Conservation (phyloP, 2,797 vertebrate species). For the Brotula barbata region DNA sequence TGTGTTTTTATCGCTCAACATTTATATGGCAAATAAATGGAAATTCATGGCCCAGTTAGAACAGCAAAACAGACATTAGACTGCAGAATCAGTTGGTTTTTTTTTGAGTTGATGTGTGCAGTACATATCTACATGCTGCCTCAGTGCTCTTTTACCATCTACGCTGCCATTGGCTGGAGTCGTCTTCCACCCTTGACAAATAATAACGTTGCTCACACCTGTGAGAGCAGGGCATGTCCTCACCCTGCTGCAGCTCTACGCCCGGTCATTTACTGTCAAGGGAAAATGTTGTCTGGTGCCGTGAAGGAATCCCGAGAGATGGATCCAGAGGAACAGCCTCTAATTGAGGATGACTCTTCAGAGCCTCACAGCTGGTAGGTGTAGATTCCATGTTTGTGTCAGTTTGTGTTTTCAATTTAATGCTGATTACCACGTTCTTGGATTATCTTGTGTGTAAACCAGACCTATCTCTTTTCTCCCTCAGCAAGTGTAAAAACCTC, state of each 20-base stretch:
- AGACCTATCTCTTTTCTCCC: not conserved
- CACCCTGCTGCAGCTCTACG: slow-evolving; percentile 8
- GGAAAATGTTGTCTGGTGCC: not conserved
- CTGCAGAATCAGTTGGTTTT: too few species aligned
- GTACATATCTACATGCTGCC: too few species aligned
- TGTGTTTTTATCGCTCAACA: too few species aligned
- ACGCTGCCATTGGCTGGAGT: slow-evolving; percentile 39
- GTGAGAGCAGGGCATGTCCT: slow-evolving; percentile 38
- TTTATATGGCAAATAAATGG: too few species aligned
- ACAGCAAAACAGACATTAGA: too few species aligned
- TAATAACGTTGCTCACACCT: slow-evolving; percentile 6
- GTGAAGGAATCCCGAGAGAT: slow-evolving; percentile 35
- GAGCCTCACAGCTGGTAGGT: slow-evolving; percentile 41
- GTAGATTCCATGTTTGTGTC: not conserved
- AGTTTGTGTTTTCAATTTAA: too few species aligned
- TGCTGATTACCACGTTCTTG: too few species aligned
- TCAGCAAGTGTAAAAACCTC: slow-evolving; percentile 25
- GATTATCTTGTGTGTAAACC: too few species aligned
- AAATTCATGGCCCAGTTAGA: too few species aligned
- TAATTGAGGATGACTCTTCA: slow-evolving; percentile 36
- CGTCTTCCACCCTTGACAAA: slow-evolving; percentile 49
- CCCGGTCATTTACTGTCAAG: not conserved
- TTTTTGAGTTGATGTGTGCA: too few species aligned
- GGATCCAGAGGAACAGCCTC: slow-evolving; percentile 50
- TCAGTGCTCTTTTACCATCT: not conserved